phyloP scores from a whole-genome alignment of 2,113 vertebrate species.

The Serinus canaria region DNA sequence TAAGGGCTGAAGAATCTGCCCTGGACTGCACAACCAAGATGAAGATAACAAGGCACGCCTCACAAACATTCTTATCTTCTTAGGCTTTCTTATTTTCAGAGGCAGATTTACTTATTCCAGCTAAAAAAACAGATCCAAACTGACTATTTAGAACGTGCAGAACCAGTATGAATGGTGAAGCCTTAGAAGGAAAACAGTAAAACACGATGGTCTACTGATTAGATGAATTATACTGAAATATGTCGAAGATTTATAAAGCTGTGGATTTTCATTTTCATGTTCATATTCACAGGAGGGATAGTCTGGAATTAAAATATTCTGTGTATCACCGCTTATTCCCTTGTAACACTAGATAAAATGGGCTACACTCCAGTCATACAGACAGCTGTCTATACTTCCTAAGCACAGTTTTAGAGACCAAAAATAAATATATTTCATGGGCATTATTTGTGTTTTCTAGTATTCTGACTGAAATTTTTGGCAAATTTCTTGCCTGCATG shows the following conservation, averaged over 20 bases:
- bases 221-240: constrained; percentile 10
- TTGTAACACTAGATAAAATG: neutral
- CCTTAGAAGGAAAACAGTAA: neutral
- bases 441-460: neutral
- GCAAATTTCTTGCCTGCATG: neutral
- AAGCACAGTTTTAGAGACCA: neutral
- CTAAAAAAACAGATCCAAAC: neutral
- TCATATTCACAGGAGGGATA: neutral
- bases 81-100: neutral
- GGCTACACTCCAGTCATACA: neutral
- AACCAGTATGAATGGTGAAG: neutral
- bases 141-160: neutral
- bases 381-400: neutral
- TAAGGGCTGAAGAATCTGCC: neutral
- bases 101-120: neutral
- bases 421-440: neutral
- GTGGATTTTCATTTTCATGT: neutral
- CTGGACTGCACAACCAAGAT: neutral
- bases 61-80: neutral
- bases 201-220: neutral
- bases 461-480: neutral
- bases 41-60: neutral
- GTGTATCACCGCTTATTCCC: neutral
- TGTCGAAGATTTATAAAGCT: neutral
- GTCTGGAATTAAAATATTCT: neutral